Evolutionary conservation across 1,140 invertebrate genomes (phyloP).

Genomic region (Maniola jurtina): DNA sequence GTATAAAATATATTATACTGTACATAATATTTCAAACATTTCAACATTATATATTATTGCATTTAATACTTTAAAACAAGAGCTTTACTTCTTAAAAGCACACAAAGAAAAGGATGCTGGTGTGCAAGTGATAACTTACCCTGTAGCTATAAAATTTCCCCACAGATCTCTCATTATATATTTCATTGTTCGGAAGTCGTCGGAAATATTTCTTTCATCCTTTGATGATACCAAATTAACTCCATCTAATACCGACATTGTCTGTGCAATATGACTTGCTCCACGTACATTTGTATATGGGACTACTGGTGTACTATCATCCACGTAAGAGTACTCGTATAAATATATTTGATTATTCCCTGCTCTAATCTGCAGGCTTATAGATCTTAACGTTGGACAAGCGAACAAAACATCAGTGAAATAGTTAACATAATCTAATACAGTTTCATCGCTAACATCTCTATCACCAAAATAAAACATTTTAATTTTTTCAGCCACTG

Average conservation of each 20-base stretch:
- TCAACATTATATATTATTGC: no score
- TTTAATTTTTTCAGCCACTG: constrained; percentile 38
- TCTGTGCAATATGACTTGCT: constrained; percentile 45
- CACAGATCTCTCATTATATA: constrained; percentile 32
- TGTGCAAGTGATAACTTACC: constrained; percentile 20
- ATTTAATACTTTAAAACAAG: no score
- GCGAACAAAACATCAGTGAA: constrained; percentile 49
- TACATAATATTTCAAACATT: no score
- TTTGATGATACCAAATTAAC: constrained; percentile 15
- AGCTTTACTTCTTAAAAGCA: no score
- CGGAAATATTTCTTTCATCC: constrained; percentile 16
- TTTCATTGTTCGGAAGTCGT: constrained; percentile 26
- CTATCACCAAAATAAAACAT: constrained; percentile 43
- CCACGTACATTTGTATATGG: constrained; percentile 43
- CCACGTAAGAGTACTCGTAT: constrained; percentile 49
- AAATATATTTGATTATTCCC: constrained; percentile 51
- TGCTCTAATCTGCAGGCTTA: constrained; percentile 38
- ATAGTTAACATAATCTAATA: constrained; percentile 50
- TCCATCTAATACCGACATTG: constrained; percentile 36
- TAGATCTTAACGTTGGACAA: constrained; percentile 42
- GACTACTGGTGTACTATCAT: constrained; percentile 35
- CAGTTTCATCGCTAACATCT: constrained; percentile 36
- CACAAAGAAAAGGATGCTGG: no score
- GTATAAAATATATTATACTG: no score
- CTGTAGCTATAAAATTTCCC: constrained; percentile 36